Percentiles rank a stretch among this genome's conserved stretches.
These are phyloP conservation scores for Burhinus bistriatus DNA, from an alignment of 2,113 vertebrate genomes.

Conservation along the genomic window DNA sequence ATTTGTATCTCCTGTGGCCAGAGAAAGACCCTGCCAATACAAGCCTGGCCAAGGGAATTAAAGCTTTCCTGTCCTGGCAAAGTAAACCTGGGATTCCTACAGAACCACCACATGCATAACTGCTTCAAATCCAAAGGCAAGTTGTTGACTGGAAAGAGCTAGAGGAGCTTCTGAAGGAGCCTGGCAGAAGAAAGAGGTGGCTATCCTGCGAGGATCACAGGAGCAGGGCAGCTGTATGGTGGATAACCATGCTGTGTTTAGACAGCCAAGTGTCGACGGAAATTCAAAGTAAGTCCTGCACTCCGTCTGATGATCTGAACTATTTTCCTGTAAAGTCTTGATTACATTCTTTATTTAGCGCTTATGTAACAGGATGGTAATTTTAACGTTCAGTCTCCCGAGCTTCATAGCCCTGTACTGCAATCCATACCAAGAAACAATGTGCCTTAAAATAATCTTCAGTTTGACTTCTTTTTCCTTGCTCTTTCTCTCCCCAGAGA, in stretches of 20 bases:
- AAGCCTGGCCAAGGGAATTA: background rate
- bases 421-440: background rate
- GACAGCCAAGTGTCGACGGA: background rate
- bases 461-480: background rate
- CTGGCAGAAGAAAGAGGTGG: background rate
- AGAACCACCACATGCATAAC: too few relatives aligned
- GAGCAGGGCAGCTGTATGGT: background rate
- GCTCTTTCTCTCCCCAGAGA: background rate
- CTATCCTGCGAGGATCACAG: background rate
- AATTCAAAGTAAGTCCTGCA: background rate
- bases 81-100: background rate
- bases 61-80: background rate
- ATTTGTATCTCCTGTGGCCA: rapidly evolving
- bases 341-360: constrained; percentile 7
- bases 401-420: background rate
- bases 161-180: background rate
- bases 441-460: constrained; percentile 20
- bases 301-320: background rate
- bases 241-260: background rate
- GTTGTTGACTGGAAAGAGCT: background rate
- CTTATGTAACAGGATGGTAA: constrained; percentile 14
- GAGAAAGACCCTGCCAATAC: background rate
- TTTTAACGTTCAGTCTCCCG: background rate
- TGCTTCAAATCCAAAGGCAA: background rate
- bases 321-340: background rate